A percentile compares a stretch with the other conserved stretches of the same genome.
These are phyloP conservation scores for Carettochelys insculpta DNA, from an alignment of 2,113 vertebrate genomes.

Conservation along the genomic window DNA sequence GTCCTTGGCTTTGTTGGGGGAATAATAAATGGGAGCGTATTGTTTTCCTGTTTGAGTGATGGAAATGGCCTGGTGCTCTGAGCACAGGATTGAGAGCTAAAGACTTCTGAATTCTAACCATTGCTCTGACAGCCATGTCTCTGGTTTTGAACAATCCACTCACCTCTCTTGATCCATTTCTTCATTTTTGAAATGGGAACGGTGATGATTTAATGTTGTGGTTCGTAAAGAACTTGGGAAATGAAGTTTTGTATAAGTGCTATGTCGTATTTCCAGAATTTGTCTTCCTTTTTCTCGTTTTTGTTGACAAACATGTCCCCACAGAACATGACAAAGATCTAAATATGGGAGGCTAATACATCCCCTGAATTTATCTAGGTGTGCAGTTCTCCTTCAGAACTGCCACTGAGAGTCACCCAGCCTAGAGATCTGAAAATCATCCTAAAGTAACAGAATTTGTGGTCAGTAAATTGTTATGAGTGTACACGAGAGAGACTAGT, in stretches of 20 bases:
- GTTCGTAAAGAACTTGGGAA: neutral
- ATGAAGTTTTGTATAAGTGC: neutral
- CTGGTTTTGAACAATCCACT: neutral
- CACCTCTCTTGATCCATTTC: neutral
- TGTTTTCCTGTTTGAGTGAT: neutral
- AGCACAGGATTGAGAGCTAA: neutral
- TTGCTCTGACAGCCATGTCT: neutral
- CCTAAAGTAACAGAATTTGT: neutral
- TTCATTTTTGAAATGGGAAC: neutral
- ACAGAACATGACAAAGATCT: neutral
- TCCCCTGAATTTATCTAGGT: slow-evolving; percentile 3
- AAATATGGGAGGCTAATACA: neutral
- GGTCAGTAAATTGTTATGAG: neutral
- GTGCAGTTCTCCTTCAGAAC: neutral
- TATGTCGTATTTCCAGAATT: neutral
- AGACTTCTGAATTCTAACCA: neutral
- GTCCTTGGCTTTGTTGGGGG: slow-evolving; percentile 19
- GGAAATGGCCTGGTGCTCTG: neutral
- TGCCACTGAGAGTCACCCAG: neutral
- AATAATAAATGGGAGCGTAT: slow-evolving; percentile 11
- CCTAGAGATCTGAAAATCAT: slow-evolving; percentile 23
- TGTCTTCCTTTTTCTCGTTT: slow-evolving; percentile 27
- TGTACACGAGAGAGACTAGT: neutral
- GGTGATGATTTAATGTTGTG: neutral
- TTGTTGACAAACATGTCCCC: neutral